Evolutionary conservation across 2,797 vertebrate genomes (phyloP), one percentile per base, ranked within the genome.

Genomic region (Acipenser oxyrinchus): DNA sequence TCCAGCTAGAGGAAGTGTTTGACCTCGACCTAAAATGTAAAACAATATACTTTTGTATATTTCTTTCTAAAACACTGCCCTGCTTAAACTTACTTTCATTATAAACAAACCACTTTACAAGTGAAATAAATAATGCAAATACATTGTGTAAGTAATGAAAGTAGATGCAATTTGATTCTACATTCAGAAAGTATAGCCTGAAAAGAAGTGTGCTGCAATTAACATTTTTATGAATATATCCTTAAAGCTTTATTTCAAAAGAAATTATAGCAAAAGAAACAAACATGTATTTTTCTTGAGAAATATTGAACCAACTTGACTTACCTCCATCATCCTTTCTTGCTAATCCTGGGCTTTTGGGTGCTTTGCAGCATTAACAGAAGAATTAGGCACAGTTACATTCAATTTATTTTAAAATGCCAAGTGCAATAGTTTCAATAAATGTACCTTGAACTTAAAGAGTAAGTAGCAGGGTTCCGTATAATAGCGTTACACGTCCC

Each of bases 321-420:
- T 89, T 77, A 91, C 93, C 94, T 88, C 92, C 87, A 85, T 86
- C 75, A 63, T 93, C 92, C 75, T 89, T 86, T 65, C 91, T 89
- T 81, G 89, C 76, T 68, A 92, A 86, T 74, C 92, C 91, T 6
- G 93, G 94, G 78, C 92, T 96, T 90, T 95, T 95, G 86, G 89
- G 86, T 87, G 91, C 95, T 97, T 95, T 81, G 89, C 85, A 88
- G 91, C 88, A 90, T 87, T 88, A 64, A 75, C 75, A 78, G 65
- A 70, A 67, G 83, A 86, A 81, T 67, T 72, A 83, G 74, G 76
- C 67, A 74, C 75, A 57, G 78, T 76, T 50, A 72, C 60, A 48
- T 81, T 72, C 11, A 7, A 37, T 61, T 48, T 8, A 12, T 50
- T 49, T 12, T 10, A 52, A 51, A 64, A 51, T 52, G 9, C 11